Conservation (phyloP, 30 jellyfish, hydroid and myxozoan species). For the Aurelia sp. region DNA sequence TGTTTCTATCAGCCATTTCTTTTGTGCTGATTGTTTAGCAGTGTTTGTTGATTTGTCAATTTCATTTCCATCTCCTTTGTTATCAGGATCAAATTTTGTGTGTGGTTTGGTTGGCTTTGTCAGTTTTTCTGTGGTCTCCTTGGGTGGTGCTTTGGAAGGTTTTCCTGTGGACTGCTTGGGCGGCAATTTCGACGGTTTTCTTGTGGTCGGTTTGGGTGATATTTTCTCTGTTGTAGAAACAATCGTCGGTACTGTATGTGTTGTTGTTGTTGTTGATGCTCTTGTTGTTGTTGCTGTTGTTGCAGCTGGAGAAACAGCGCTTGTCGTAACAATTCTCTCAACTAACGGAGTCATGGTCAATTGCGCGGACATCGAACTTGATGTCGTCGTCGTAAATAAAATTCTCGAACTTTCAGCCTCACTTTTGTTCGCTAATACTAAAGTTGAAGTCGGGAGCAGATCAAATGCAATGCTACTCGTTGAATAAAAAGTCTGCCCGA, state of each 20-base stretch:
- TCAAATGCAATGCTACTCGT: not conserved
- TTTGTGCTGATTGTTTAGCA: slow-evolving; percentile 13
- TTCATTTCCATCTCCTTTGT: not conserved
- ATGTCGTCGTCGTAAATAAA: not conserved
- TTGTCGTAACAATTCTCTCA: slow-evolving; percentile 6
- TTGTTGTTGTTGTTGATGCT: slow-evolving; percentile 6
- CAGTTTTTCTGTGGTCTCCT: not conserved
- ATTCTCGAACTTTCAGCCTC: not conserved
- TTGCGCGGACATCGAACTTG: not conserved
- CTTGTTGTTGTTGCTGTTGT: slow-evolving; percentile 11
- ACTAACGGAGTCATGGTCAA: not conserved
- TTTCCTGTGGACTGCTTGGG: not conserved
- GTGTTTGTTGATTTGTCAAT: not conserved
- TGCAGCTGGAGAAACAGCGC: not conserved
- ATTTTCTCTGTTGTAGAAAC: not conserved
- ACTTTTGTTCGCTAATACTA: not conserved
- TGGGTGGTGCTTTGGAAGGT: not conserved
- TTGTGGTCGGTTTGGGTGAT: not conserved
- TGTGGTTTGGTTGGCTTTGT: not conserved
- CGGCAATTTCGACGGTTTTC: not conserved
- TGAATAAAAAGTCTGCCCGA: not conserved
- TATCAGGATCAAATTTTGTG: not conserved
- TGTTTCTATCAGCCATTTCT: slow-evolving; percentile 52
- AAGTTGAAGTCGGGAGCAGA: not conserved
- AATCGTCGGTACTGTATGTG: not conserved